Base-by-base conservation (phyloP, 1,140 invertebrate species). In the Bombus sibiricus region DNA sequence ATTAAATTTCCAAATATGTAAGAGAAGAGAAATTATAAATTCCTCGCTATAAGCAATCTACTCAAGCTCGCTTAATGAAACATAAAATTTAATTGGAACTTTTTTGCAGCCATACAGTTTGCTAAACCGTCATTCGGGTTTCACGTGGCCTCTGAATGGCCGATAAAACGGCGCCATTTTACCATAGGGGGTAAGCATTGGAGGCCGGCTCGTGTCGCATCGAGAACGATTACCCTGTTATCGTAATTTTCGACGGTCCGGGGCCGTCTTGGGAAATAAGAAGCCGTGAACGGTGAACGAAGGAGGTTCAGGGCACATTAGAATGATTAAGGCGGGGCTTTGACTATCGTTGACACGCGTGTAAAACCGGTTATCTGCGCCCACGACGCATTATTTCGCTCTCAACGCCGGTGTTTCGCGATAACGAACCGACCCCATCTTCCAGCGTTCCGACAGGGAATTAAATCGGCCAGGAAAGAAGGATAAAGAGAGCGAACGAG, bases 331-430 rank as follows among this genome's bases (percentile, higher is more conserved):
- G 68, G 83, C 83, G 76, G 68, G 83, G 68, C 77, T 85, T 80
- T 71, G 77, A 72, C 83, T 85, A 79, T 85, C 83, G 83, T 85
- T 85, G 83, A 85, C 83, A 85, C 83, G 77, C 83, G 76, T 85
- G 77, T 85, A 85, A 85, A 85, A 85, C 83, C 83, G 83, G 83
- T 85, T 85, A 85, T 79, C 77, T 80, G 83, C 77, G 83, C 83
- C 83, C 68, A 85, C 77, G 68, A 80, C 69, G 83, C 83, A 80
- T 85, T 85, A 85, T 85, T 85, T 80, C 83, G 77, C 77, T 79
- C 77, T 85, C 68, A 85, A 79, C 83, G 83, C 77, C 68, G 83
- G 53, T 85, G 83, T 85, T 72, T 85, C 83, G 83, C 83, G 83
- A 85, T 85, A 85, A 85, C 83, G 83, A 85, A 85, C 74, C 74